Conservation (phyloP, 2,888 invertebrate genomes). For the Lithophane leautieri region DNA sequence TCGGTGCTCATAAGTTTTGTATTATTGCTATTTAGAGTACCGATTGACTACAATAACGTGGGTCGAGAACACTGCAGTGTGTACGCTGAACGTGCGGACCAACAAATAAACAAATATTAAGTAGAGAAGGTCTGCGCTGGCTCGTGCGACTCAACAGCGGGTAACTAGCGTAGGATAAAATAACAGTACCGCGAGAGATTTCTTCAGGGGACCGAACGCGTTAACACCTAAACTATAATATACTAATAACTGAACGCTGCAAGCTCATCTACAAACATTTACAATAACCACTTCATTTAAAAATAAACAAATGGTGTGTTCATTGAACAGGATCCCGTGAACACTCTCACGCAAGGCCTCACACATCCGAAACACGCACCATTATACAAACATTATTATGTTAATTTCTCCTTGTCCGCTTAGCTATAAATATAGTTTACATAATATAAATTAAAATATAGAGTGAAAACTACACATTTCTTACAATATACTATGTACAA, state of each 20-base stretch:
- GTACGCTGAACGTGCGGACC: slow-evolving; percentile 35
- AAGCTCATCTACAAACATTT: slow-evolving; percentile 85
- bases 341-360: slow-evolving; percentile 77
- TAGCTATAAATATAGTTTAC: slow-evolving; percentile 88
- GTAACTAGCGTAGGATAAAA: slow-evolving; percentile 80
- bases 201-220: slow-evolving; percentile 64
- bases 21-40: slow-evolving; percentile 57
- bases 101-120: slow-evolving; percentile 58
- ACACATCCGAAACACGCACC: slow-evolving; percentile 66
- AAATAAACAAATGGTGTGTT: slow-evolving; percentile 78
- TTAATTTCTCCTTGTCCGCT: slow-evolving; percentile 82
- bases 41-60: slow-evolving; percentile 1
- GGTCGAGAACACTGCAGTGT: slow-evolving; percentile 13
- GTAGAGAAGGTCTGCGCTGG: slow-evolving; percentile 72
- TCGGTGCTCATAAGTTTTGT: slow-evolving; percentile 32
- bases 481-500: slow-evolving; percentile 88
- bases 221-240: slow-evolving; percentile 70
- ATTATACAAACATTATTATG: slow-evolving; percentile 80
- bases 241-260: slow-evolving; percentile 83
- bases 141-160: slow-evolving; percentile 67
- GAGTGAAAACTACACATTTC: slow-evolving; percentile 89
- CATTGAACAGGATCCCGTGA: slow-evolving; percentile 67
- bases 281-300: slow-evolving; percentile 76
- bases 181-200: slow-evolving; percentile 58
- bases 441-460: slow-evolving; percentile 88